Conservation (phyloP, 2,113 vertebrate genomes). For the Lasiurus borealis region DNA sequence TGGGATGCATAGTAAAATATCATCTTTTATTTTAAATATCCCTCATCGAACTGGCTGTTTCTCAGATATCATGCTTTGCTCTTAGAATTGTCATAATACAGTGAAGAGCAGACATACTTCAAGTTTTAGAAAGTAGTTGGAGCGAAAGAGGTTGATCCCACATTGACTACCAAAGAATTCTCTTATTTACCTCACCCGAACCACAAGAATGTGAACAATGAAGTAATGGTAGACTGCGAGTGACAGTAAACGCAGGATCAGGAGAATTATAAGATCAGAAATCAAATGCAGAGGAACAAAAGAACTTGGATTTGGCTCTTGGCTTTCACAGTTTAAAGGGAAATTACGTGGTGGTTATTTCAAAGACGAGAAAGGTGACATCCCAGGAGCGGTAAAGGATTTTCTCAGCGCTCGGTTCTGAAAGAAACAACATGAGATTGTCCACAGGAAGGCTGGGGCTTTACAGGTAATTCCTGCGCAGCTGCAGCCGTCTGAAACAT, state of each 20-base stretch:
- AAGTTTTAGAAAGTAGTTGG: neutral
- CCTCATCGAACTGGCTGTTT: neutral
- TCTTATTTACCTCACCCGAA: neutral
- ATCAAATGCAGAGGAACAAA: slow-evolving; percentile 29
- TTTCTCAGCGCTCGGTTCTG: neutral
- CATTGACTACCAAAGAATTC: neutral
- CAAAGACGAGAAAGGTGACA: slow-evolving; percentile 23
- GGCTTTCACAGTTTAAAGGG: neutral
- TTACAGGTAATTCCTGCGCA: neutral
- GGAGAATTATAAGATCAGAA: neutral
- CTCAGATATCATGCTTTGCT: neutral
- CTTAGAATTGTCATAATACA: neutral
- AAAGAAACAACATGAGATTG: neutral
- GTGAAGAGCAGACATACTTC: neutral
- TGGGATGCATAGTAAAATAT: neutral
- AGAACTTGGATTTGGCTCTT: neutral
- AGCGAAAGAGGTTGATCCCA: neutral
- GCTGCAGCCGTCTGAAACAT: neutral
- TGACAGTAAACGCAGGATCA: neutral
- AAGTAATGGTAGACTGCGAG: neutral
- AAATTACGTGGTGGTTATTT: neutral
- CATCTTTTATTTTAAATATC: neutral
- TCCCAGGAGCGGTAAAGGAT: neutral
- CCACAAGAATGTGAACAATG: neutral
- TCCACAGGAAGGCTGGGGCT: neutral